These are phyloP conservation scores for Lateolabrax maculatus DNA, from an alignment of 2,797 vertebrate genomes.

Conservation along the genomic window DNA sequence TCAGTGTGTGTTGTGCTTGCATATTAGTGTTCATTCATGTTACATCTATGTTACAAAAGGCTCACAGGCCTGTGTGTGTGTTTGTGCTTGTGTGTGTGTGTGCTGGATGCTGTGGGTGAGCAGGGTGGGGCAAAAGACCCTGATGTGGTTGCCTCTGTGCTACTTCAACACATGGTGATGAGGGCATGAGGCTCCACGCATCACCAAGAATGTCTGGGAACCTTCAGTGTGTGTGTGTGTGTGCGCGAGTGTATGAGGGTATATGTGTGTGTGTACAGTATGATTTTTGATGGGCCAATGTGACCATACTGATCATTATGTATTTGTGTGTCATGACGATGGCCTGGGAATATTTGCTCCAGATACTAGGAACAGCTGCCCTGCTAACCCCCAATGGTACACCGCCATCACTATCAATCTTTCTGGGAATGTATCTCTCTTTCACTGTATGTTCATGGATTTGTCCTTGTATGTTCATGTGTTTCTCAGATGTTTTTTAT, in stretches of 20 bases:
- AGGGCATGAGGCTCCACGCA: slow-evolving; percentile 64
- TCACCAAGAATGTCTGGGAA: slow-evolving; percentile 77
- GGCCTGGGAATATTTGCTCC: slow-evolving; percentile 69
- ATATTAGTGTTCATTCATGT: slow-evolving; percentile 43
- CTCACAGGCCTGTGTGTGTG: slow-evolving; percentile 25
- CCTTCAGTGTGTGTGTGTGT: slow-evolving; percentile 24
- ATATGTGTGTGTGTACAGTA: slow-evolving; percentile 22
- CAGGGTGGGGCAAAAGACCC: slow-evolving; percentile 72
- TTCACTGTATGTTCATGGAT: slow-evolving; percentile 28
- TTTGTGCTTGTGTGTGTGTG: slow-evolving; percentile 51
- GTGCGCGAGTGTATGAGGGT: slow-evolving; percentile 10
- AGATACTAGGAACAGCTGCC: slow-evolving; percentile 66
- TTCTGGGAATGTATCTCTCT: slow-evolving; percentile 50
- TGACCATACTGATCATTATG: slow-evolving; percentile 66
- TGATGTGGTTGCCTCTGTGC: slow-evolving; percentile 76
- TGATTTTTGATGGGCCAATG: slow-evolving; percentile 51
- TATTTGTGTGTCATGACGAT: slow-evolving; percentile 64
- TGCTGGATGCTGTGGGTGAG: slow-evolving; percentile 69
- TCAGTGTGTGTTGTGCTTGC: slow-evolving; percentile 27
- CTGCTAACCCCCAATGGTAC: slow-evolving; percentile 51
- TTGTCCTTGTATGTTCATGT: slow-evolving; percentile 16
- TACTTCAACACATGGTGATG: slow-evolving; percentile 73
- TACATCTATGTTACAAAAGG: slow-evolving; percentile 25
- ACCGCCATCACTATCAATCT: slow-evolving; percentile 68
- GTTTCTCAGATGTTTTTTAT: slow-evolving; percentile 13